These are phyloP conservation scores for Tetramorium simillimum DNA, from an alignment of 1,140 invertebrate genomes.

Conservation along the genomic window DNA sequence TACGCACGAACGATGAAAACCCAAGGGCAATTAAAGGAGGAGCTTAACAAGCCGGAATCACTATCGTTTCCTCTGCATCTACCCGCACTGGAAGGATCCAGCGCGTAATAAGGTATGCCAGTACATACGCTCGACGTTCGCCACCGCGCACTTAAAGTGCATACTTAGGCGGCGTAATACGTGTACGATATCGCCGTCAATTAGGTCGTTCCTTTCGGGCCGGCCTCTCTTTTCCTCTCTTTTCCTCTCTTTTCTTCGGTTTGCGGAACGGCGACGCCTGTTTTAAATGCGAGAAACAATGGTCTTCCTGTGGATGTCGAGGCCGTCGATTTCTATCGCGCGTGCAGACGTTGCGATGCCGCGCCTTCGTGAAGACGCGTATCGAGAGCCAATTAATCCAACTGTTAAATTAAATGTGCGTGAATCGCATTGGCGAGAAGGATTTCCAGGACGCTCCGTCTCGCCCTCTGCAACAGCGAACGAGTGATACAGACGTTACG, in stretches of 20 bases:
- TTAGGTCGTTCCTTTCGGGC: conserved; percentile 59
- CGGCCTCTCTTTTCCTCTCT: not conserved
- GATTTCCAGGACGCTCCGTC: not conserved
- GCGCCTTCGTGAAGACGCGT: not conserved
- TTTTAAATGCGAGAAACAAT: conserved; percentile 39
- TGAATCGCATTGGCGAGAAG: not conserved
- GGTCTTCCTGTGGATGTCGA: conserved; percentile 32
- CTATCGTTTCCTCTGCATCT: conserved; percentile 84
- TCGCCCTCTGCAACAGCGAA: not conserved
- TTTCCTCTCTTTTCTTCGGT: not conserved
- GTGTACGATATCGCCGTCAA: conserved; percentile 67
- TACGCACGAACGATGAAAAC: conserved; percentile 81
- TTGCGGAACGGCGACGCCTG: not conserved
- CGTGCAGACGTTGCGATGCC: not conserved
- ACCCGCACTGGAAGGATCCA: conserved; percentile 77
- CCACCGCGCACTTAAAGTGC: conserved; percentile 63
- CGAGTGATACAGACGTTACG: conserved; percentile 39
- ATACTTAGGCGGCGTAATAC: conserved; percentile 68
- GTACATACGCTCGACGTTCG: conserved; percentile 67
- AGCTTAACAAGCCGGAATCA: conserved; percentile 81
- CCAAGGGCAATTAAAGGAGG: conserved; percentile 81
- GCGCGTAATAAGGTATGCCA: conserved; percentile 77
- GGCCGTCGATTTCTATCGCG: conserved; percentile 17
- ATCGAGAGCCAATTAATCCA: not conserved
- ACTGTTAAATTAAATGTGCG: not conserved